These are phyloP conservation scores for Deilephila elpenor DNA, from an alignment of 2,888 invertebrate species.

Conservation along the genomic window DNA sequence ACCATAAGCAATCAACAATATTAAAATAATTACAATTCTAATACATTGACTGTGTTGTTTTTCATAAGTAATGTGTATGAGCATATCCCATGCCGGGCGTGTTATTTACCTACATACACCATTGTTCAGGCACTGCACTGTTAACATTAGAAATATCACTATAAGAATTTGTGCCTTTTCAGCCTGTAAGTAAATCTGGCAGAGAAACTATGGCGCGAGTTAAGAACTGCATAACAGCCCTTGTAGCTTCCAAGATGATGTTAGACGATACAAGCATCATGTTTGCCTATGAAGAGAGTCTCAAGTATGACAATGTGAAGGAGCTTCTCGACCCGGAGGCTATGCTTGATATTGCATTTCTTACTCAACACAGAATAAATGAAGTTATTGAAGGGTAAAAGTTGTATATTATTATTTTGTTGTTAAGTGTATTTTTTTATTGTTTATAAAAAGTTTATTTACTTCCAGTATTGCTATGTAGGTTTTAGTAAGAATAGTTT, in stretches of 20 bases:
- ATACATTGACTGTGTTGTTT: too few relatives aligned
- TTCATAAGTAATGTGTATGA: too few relatives aligned
- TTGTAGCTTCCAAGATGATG: constrained; percentile 94
- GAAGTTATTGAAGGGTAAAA: constrained; percentile 67
- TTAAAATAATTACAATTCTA: too few relatives aligned
- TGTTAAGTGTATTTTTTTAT: too few relatives aligned
- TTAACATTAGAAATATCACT: too few relatives aligned
- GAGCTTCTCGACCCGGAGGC: constrained; percentile 93
- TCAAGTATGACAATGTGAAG: constrained; percentile 89
- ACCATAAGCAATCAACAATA: too few relatives aligned
- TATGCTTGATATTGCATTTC: constrained; percentile 92
- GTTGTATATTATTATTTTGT: constrained; percentile 77
- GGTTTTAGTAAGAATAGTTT: too few relatives aligned
- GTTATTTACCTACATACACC: too few relatives aligned
- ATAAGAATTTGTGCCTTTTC: constrained; percentile 40
- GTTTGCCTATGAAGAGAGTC: constrained; percentile 95
- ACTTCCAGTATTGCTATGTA: too few relatives aligned
- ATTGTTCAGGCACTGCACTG: too few relatives aligned
- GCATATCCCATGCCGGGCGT: too few relatives aligned
- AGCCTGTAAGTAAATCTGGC: constrained; percentile 89
- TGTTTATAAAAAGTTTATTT: too few relatives aligned
- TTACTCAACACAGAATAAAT: constrained; percentile 90
- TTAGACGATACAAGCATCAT: constrained; percentile 96
- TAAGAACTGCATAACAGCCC: constrained; percentile 94
- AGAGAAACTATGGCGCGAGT: constrained; percentile 95